A percentile compares a stretch with the other conserved stretches of the same genome.
Conservation (phyloP, 1,140 invertebrate species). For the Trichogramma pretiosum region DNA sequence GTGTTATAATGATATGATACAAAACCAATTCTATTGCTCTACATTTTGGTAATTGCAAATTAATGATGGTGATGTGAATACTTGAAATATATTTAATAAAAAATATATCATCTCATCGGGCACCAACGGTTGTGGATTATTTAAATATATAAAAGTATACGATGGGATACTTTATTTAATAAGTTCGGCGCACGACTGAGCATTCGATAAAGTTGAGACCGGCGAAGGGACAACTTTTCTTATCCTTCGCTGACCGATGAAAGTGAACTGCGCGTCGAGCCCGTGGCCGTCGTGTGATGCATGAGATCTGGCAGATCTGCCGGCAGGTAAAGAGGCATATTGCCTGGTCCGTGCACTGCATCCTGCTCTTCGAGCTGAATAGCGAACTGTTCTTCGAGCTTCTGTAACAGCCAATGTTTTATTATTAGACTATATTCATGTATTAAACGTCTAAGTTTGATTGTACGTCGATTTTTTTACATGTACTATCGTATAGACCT, state of each 20-base stretch:
- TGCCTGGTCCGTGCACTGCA: conserved; percentile 57
- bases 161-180: neutral
- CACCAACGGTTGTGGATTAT: too few species aligned
- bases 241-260: conserved; percentile 58
- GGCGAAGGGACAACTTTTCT: conserved; percentile 17
- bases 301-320: conserved; percentile 53
- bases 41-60: too few species aligned
- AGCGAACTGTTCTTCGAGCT: conserved; percentile 76
- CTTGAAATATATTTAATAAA: too few species aligned
- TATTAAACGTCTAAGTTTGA: too few species aligned
- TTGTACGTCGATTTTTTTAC: too few species aligned
- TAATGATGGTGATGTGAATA: too few species aligned
- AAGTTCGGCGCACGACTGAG: conserved; percentile 3
- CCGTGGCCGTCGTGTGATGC: conserved; percentile 43
- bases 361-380: conserved; percentile 78
- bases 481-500: too few species aligned
- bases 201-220: neutral
- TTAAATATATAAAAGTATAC: conserved; percentile 8
- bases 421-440: too few species aligned
- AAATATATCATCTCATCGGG: too few species aligned
- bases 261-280: conserved; percentile 61
- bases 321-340: conserved; percentile 50
- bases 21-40: too few species aligned
- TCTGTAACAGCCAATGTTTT: conserved; percentile 56
- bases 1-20: too few species aligned